Evolutionary conservation across 2,797 vertebrate species (phyloP).

Genomic region (Acomys russatus): DNA sequence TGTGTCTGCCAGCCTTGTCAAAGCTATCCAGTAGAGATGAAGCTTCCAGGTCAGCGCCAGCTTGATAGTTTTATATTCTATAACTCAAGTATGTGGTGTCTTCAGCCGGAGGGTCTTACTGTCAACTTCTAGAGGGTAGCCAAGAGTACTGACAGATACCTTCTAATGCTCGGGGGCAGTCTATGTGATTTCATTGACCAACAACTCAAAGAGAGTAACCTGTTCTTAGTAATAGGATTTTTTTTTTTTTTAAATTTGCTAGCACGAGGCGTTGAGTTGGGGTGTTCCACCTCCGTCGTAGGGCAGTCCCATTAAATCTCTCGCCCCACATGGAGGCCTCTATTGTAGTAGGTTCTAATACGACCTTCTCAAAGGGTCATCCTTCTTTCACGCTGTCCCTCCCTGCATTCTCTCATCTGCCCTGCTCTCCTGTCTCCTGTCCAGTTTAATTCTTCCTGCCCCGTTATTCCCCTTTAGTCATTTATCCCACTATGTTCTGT

Average conservation of each 20-base stretch:
- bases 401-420: too few relatives aligned
- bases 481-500: not conserved
- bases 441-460: not conserved
- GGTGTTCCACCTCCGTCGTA: not conserved
- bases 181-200: not conserved
- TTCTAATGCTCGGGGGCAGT: not conserved
- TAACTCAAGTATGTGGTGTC: not conserved
- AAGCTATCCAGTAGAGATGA: not conserved
- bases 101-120: not conserved
- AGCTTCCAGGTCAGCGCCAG: not conserved
- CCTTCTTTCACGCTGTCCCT: not conserved
- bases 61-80: not conserved
- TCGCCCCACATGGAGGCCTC: not conserved
- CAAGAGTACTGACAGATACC: not conserved
- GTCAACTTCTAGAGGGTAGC: not conserved
- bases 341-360: too few relatives aligned
- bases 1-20: not conserved
- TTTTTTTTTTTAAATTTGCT: not conserved
- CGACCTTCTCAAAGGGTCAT: not conserved
- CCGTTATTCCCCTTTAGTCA: not conserved
- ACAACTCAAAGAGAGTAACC: not conserved
- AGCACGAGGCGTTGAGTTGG: not conserved
- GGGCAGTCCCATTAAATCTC: not conserved
- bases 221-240: not conserved
- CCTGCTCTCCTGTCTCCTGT: not conserved